Evolutionary conservation across 2,113 vertebrate species (phyloP).

Genomic region (Hylia prasina): DNA sequence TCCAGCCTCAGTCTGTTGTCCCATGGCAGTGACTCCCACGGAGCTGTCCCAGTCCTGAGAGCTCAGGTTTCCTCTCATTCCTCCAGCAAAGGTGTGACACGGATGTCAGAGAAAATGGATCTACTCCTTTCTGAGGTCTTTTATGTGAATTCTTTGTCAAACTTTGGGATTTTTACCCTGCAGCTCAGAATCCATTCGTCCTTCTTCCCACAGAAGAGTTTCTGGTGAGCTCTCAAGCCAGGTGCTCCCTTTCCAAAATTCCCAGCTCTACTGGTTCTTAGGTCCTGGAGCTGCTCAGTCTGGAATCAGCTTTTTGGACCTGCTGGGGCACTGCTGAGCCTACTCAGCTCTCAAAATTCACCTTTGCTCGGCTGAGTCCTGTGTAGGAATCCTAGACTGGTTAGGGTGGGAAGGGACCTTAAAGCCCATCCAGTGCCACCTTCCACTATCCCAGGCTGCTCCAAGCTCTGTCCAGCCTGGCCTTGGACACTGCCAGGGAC

Average conservation of each 20-base stretch:
- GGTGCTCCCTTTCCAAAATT: neutral
- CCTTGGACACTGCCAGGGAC: neutral
- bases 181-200: neutral
- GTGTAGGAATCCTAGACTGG: neutral
- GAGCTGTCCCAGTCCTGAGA: neutral
- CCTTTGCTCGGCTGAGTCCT: neutral
- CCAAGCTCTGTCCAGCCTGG: neutral
- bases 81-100: neutral
- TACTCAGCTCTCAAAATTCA: neutral
- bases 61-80: neutral
- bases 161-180: rapidly evolving
- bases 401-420: neutral
- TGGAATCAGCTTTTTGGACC: neutral
- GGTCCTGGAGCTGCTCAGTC: neutral
- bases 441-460: neutral
- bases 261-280: neutral
- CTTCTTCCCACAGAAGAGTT: neutral
- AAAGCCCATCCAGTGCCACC: neutral
- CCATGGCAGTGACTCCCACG: rapidly evolving
- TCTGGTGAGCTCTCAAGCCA: neutral
- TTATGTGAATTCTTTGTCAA: neutral
- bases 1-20: neutral
- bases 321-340: neutral
- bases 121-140: neutral
- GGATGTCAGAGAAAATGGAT: rapidly evolving